Base-by-base conservation (phyloP, 2,113 vertebrate species). In the Zonotrichia leucophrys region DNA sequence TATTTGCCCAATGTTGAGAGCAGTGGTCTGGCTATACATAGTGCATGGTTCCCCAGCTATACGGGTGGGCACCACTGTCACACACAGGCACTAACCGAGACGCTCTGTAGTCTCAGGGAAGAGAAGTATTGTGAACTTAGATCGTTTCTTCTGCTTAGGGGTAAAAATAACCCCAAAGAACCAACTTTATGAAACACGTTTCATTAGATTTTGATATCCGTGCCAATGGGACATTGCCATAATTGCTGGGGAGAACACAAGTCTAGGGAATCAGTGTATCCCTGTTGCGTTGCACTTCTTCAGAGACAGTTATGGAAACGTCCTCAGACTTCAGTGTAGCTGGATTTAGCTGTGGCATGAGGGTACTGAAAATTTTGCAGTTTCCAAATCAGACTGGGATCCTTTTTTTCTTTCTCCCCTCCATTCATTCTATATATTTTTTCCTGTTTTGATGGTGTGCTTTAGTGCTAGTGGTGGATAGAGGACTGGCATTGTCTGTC, bases 291-390 rank as follows among this genome's bases (percentile, higher is more conserved):
- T 75, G 96, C 95, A 97, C 94, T 97, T 97, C 97, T 97, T 95
- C 90, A 95, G 97, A 98, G 95, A 90, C 95, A 95, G 83, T 98
- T 98, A 93, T 74, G 82, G 96, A 96, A 49, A 98, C 97, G 97
- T 98, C 87, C 96, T 97, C 87, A 97, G 97, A 97, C 95, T 78
- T 96, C 69, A 98, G 96, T 59, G 95, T 97, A 94, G 94, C 97
- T 96, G 96, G 95, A 95, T 98, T 97, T 97, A 97, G 97, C 91
- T 89, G 97, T 95, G 97, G 96, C 72, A 94, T 97, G 96, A 97
- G 96, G 94, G 96, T 95, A 94, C 94, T 97, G 93, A 97, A 94
- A 94, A 94, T 97, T 94, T 96, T 98, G 93, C 95, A 96, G 76
- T 96, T 98, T 92, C 95, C 97, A 87, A 97, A 98, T 96, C 97